A percentile compares a stretch with the other conserved stretches of the same genome.
phyloP scores from a whole-genome alignment of 2,888 invertebrate genomes.

The Archaeoteleia sp. region DNA sequence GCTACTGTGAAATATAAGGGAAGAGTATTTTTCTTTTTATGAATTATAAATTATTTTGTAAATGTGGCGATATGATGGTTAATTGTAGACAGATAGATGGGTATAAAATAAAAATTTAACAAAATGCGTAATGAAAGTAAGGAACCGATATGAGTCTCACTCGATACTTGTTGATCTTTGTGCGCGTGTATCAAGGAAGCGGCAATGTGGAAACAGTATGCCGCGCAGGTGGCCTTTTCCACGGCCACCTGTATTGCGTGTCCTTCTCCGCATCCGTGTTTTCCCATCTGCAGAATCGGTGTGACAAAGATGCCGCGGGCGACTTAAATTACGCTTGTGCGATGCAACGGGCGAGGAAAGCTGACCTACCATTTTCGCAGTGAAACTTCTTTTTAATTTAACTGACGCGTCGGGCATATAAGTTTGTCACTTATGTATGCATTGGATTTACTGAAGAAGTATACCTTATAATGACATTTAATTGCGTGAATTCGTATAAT shows the following conservation, averaged over 20 bases:
- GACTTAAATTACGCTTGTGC: constrained; percentile 13
- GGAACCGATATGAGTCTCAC: constrained; percentile 19
- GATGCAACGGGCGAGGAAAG: constrained; percentile 8
- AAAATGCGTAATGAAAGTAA: constrained; percentile 30
- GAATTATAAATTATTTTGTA: no score
- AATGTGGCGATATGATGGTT: no score
- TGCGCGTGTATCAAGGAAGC: constrained; percentile 40
- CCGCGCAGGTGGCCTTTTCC: constrained; percentile 64
- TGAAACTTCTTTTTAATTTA: constrained; percentile 3
- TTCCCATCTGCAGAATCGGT: constrained; percentile 48
- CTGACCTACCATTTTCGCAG: constrained; percentile 7
- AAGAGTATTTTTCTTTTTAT: no score
- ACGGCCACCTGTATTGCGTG: constrained; percentile 61
- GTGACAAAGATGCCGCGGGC: constrained; percentile 32
- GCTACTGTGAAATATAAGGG: no score
- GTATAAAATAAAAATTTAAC: constrained; percentile 17
- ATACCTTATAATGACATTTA: no score
- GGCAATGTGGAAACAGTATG: constrained; percentile 44
- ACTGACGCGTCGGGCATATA: no score
- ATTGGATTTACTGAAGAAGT: no score
- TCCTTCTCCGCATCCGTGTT: constrained; percentile 52
- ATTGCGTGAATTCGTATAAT: no score
- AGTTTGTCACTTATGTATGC: no score
- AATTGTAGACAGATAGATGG: no score
- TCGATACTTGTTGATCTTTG: constrained; percentile 36